phyloP scores from a whole-genome alignment of 2,797 vertebrate species.

The Crocidura indochinensis region DNA sequence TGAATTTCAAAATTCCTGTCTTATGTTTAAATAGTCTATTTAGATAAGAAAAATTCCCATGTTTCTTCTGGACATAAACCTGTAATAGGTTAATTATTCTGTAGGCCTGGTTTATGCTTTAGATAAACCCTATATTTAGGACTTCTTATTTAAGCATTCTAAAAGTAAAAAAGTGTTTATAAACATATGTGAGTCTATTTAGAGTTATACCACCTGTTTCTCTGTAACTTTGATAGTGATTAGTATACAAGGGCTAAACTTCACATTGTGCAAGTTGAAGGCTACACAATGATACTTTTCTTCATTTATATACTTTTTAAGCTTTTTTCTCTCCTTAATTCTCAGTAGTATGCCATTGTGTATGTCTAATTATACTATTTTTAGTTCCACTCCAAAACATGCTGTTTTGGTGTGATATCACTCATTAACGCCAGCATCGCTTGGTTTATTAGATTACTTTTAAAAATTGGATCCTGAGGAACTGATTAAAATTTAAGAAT shows the following conservation, averaged over 20 bases:
- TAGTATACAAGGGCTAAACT: neutral
- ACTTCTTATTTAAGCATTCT: slow-evolving; percentile 9
- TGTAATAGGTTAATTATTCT: neutral
- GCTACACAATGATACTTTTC: neutral
- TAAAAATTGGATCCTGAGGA: neutral
- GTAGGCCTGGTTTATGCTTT: neutral
- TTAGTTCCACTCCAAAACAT: slow-evolving; percentile 28
- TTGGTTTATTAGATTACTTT: slow-evolving; percentile 46
- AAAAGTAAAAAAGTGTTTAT: slow-evolving; percentile 35
- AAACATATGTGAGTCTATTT: neutral
- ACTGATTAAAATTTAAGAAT: neutral
- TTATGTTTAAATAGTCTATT: slow-evolving; percentile 5
- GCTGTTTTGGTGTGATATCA: neutral
- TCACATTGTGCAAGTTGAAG: slow-evolving; percentile 13
- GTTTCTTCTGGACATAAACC: neutral
- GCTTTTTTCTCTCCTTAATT: neutral
- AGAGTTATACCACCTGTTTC: slow-evolving; percentile 19
- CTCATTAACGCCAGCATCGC: slow-evolving; percentile 11
- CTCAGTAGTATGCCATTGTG: neutral
- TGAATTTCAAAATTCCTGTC: neutral
- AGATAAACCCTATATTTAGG: neutral
- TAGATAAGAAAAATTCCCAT: neutral
- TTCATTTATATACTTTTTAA: neutral
- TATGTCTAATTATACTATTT: neutral
- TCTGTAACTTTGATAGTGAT: slow-evolving; percentile 45